Conservation (phyloP, 2,888 invertebrate species). For the Anthrax anthrax region DNA sequence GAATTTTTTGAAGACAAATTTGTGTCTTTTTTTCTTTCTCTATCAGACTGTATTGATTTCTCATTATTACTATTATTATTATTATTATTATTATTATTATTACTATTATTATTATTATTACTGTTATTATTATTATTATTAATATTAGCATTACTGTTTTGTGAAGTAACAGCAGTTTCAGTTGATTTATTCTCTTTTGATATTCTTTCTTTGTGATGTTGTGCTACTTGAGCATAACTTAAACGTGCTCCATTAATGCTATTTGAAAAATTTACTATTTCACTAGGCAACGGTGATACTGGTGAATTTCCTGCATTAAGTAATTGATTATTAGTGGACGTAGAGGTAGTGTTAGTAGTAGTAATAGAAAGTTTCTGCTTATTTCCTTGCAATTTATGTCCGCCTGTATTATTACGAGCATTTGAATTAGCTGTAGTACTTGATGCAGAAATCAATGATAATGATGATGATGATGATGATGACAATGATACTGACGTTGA, state of each 20-base stretch:
- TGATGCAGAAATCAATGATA: not conserved
- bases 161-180: conserved; percentile 1
- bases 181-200: conserved; percentile 17
- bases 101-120: too few species aligned
- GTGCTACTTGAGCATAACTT: conserved; percentile 54
- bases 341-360: conserved; percentile 4
- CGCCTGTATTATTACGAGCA: not conserved
- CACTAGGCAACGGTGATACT: conserved; percentile 5
- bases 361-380: conserved; percentile 10
- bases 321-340: conserved; percentile 1
- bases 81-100: too few species aligned
- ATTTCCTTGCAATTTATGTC: not conserved
- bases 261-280: conserved; percentile 5
- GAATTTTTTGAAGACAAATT: conserved; percentile 11
- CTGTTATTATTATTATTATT: too few species aligned
- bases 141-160: too few species aligned
- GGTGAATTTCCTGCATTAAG: conserved; percentile 16
- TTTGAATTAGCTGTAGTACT: conserved; percentile 2
- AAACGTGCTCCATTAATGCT: conserved; percentile 27
- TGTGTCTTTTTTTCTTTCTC: conserved; percentile 14
- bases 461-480: conserved; percentile 1
- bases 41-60: conserved; percentile 6
- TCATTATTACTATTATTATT: too few species aligned
- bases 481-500: too few species aligned
- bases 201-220: conserved; percentile 42